Evolutionary conservation across 2,113 vertebrate species (phyloP).

Genomic region (Corythoichthys haematopterus): DNA sequence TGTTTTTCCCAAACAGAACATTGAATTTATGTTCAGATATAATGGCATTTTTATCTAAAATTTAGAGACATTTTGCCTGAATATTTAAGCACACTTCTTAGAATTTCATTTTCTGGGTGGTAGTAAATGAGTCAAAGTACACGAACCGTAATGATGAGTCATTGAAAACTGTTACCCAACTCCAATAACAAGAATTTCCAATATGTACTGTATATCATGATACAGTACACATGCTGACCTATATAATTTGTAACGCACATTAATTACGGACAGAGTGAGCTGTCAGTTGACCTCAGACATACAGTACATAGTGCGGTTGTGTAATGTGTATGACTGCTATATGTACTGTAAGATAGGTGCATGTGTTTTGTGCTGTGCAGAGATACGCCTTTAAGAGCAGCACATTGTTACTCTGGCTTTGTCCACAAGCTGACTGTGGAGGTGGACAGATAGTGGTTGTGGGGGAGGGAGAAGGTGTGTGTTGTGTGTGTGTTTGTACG

Average conservation of each 20-base stretch:
- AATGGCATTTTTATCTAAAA: too few relatives aligned
- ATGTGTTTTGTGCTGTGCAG: constrained; percentile 12
- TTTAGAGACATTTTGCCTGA: too few relatives aligned
- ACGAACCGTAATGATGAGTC: not conserved
- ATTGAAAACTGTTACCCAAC: not conserved
- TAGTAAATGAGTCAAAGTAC: not conserved
- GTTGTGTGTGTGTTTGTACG: constrained; percentile 56
- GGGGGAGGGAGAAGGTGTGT: constrained; percentile 32
- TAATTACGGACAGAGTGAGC: not conserved
- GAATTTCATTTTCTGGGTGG: too few relatives aligned
- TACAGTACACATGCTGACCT: not conserved
- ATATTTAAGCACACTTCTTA: too few relatives aligned
- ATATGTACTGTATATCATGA: not conserved
- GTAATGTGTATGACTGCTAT: not conserved
- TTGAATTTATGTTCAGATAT: too few relatives aligned
- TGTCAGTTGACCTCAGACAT: not conserved
- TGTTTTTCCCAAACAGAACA: too few relatives aligned
- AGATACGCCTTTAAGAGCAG: constrained; percentile 62
- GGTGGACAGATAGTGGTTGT: constrained; percentile 68
- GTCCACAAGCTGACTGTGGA: constrained; percentile 71
- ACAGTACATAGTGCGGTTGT: not conserved
- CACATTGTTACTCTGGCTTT: constrained; percentile 72
- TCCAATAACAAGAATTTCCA: not conserved
- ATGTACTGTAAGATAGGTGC: not conserved
- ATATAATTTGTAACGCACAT: not conserved